Conservation (phyloP, 1,140 invertebrate species). For the Homalodisca vitripennis region DNA sequence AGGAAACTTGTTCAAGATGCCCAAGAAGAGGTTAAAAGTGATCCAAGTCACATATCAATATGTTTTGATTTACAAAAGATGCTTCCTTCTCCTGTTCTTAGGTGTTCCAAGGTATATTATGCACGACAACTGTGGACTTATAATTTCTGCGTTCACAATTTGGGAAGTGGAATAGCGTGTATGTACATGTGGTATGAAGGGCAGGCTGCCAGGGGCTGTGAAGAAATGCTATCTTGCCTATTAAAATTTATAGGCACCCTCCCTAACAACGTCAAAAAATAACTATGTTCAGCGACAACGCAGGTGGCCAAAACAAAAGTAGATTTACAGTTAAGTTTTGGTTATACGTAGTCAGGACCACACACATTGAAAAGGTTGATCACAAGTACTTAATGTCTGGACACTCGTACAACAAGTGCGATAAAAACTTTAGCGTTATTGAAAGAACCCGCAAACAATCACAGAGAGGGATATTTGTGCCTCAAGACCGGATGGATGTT, state of each 20-base stretch:
- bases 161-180: neutral
- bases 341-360: neutral
- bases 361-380: constrained; percentile 19
- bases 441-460: too few species aligned
- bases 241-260: neutral
- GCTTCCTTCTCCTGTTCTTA: constrained; percentile 27
- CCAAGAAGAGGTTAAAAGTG: neutral
- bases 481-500: too few species aligned
- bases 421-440: constrained; percentile 32
- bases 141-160: constrained; percentile 16
- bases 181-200: constrained; percentile 43
- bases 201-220: constrained; percentile 40
- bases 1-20: neutral
- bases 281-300: constrained; percentile 21
- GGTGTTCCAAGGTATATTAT: constrained; percentile 32
- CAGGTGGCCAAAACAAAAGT: constrained; percentile 26
- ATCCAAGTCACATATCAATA: neutral
- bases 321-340: constrained; percentile 11
- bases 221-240: constrained; percentile 41
- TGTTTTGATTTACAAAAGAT: constrained; percentile 34
- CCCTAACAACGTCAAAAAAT: constrained; percentile 9
- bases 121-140: constrained; percentile 24
- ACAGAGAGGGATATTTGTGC: too few species aligned
- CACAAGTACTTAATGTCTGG: constrained; percentile 33
- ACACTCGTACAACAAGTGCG: constrained; percentile 33